Evolutionary conservation across 2,113 vertebrate species (phyloP).

Genomic region (Cyphomyrus plagiostoma): DNA sequence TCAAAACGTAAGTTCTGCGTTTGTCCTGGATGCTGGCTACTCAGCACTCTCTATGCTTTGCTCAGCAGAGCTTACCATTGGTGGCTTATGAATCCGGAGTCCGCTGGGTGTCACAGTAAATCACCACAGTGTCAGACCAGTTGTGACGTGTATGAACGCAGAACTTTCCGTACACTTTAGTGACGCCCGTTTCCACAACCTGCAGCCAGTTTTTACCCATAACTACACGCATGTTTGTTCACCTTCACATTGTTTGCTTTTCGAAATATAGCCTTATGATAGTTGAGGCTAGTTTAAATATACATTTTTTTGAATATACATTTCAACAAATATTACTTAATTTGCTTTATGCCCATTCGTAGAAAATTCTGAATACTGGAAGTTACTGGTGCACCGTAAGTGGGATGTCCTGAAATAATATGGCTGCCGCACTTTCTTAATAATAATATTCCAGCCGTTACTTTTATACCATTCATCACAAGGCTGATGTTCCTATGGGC

Average conservation of each 20-base stretch:
- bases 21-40: not conserved
- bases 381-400: not conserved
- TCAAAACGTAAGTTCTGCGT: not conserved
- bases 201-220: not conserved
- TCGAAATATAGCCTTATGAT: not conserved
- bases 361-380: not conserved
- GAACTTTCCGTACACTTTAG: not conserved
- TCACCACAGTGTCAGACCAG: not conserved
- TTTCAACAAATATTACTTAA: not conserved
- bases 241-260: not conserved
- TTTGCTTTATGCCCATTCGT: not conserved
- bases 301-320: not conserved
- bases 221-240: not conserved
- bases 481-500: not conserved
- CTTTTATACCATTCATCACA: conserved; percentile 28
- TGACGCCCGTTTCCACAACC: not conserved
- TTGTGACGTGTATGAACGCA: not conserved
- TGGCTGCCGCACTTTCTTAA: not conserved
- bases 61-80: not conserved
- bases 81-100: not conserved
- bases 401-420: not conserved
- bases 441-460: not conserved
- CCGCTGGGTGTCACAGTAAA: not conserved
- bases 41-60: not conserved
- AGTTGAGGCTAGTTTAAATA: not conserved